A percentile compares a stretch with the other conserved stretches of the same genome.
These are phyloP conservation scores for Allobates femoralis DNA, from an alignment of 2,797 vertebrate genomes.

Conservation along the genomic window DNA sequence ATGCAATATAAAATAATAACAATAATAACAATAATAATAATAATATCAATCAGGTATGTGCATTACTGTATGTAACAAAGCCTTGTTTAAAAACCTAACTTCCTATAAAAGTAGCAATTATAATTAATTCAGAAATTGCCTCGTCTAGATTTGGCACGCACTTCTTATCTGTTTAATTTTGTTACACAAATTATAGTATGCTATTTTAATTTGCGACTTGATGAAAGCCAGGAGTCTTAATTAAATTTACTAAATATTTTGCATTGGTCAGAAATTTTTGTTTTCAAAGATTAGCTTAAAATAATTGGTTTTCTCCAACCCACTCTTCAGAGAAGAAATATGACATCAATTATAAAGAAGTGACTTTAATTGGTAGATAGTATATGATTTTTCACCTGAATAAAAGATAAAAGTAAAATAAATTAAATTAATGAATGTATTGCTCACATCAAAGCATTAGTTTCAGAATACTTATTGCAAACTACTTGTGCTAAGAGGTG, in stretches of 20 bases:
- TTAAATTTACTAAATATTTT: constrained; percentile 31
- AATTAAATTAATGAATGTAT: constrained; percentile 27
- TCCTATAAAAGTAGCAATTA: not conserved
- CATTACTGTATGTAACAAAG: not conserved
- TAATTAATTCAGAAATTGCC: not conserved
- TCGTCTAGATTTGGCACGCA: not conserved
- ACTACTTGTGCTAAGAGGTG: not conserved
- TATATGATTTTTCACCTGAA: constrained; percentile 10
- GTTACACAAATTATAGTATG: constrained; percentile 4
- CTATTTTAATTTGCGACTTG: constrained; percentile 19
- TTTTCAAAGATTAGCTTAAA: constrained; percentile 28
- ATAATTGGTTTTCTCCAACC: constrained; percentile 28
- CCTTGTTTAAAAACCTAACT: not conserved
- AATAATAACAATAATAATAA: not conserved
- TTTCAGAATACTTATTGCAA: constrained; percentile 24
- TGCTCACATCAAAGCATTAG: not conserved
- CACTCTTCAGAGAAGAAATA: not conserved
- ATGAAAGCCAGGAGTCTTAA: constrained; percentile 31
- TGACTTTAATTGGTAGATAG: constrained; percentile 15
- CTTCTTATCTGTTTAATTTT: constrained; percentile 13
- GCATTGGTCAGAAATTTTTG: constrained; percentile 18
- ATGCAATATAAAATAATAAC: not conserved
- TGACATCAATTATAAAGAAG: not conserved
- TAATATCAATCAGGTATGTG: not conserved
- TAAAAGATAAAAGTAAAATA: constrained; percentile 33